phyloP scores from a whole-genome alignment of 2,113 vertebrate species.

The Syngnathus typhle region DNA sequence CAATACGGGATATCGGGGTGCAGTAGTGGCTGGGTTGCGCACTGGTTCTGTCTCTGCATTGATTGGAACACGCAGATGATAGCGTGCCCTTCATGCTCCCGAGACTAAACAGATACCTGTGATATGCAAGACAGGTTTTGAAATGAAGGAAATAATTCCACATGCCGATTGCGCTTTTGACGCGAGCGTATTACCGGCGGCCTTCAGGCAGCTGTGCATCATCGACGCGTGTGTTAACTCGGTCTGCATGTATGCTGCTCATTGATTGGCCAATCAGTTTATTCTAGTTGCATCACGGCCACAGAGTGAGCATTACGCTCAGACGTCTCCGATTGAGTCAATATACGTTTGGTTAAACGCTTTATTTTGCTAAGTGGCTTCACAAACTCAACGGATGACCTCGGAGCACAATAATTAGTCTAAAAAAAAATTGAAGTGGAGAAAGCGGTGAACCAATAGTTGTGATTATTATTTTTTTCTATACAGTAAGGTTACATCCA shows the following conservation, averaged over 20 bases:
- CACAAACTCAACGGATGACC: neutral
- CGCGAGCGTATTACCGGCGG: slow-evolving; percentile 8
- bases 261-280: slow-evolving; percentile 2
- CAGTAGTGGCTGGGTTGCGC: neutral
- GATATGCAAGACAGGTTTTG: neutral
- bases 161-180: neutral
- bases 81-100: slow-evolving; percentile 36
- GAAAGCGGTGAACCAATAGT: too few relatives aligned
- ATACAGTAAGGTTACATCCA: neutral
- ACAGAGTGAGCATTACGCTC: neutral
- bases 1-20: neutral
- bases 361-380: neutral
- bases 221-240: neutral
- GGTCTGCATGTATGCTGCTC: slow-evolving; percentile 1
- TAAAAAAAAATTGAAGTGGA: neutral
- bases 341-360: neutral
- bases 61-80: slow-evolving; percentile 1
- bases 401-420: neutral
- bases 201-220: slow-evolving; percentile 1
- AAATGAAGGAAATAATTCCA: neutral
- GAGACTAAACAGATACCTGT: slow-evolving; percentile 12
- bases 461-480: neutral
- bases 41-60: neutral
- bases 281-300: neutral
- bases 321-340: neutral